Conservation (phyloP, 2,797 vertebrate genomes). For the Oryzias sinensis region DNA sequence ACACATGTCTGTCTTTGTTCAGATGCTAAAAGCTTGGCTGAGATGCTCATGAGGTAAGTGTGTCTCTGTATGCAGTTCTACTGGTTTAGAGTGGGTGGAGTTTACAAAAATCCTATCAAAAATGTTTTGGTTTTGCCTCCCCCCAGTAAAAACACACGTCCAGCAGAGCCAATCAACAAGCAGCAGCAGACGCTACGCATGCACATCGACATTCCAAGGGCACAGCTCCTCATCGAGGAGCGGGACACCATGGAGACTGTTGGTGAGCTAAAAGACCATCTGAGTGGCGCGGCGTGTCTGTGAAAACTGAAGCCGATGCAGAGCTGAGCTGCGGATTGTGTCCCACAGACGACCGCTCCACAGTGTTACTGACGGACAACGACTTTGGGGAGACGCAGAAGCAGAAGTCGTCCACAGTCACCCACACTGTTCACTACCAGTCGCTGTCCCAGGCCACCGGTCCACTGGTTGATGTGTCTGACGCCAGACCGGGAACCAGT, state of each 20-base stretch:
- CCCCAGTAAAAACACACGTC: slow-evolving; percentile 94
- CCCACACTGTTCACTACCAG: slow-evolving; percentile 97
- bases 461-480: slow-evolving; percentile 94
- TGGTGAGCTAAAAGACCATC: slow-evolving; percentile 71
- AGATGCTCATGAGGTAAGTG: slow-evolving; percentile 99
- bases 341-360: slow-evolving; percentile 92
- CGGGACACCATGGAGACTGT: slow-evolving; percentile 98
- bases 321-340: slow-evolving; percentile 9
- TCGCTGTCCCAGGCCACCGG: slow-evolving; percentile 95
- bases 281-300: no score
- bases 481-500: slow-evolving; percentile 97
- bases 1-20: slow-evolving; percentile 54
- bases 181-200: slow-evolving; percentile 95
- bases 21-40: slow-evolving; percentile 98
- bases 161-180: slow-evolving; percentile 94
- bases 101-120: no score
- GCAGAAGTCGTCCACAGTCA: slow-evolving; percentile 95
- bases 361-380: slow-evolving; percentile 92
- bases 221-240: slow-evolving; percentile 96
- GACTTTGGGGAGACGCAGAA: slow-evolving; percentile 97
- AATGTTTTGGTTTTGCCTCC: slow-evolving; percentile 20
- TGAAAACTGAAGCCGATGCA: no score
- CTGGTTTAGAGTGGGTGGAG: no score
- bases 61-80: not conserved
- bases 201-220: slow-evolving; percentile 97